Evolutionary conservation across 2,888 invertebrate species (phyloP).

Genomic region (Allolobophora icterica): DNA sequence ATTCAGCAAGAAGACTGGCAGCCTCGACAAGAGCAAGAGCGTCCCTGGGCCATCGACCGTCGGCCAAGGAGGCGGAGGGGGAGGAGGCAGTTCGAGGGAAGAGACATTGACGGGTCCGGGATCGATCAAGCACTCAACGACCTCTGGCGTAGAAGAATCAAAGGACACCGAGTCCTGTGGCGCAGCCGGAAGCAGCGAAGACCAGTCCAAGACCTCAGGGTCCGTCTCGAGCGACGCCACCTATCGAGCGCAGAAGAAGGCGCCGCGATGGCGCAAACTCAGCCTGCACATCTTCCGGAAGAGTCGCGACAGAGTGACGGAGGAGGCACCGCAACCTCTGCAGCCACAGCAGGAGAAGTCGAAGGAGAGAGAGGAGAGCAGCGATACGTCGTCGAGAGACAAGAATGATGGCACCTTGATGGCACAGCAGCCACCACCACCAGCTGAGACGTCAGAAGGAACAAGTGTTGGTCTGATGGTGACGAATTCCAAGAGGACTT

Average conservation of each 20-base stretch:
- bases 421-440: neutral
- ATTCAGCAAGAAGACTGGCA: neutral
- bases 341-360: neutral
- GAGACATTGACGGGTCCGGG: neutral
- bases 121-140: neutral
- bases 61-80: neutral
- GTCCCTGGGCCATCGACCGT: neutral
- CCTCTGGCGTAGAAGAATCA: neutral
- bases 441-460: neutral
- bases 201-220: neutral
- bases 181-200: neutral
- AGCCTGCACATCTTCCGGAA: neutral
- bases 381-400: neutral
- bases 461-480: neutral
- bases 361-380: neutral
- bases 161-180: neutral
- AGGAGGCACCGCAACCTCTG: neutral
- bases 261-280: neutral
- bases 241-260: neutral
- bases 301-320: neutral
- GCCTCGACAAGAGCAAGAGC: constrained; percentile 14
- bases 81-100: neutral
- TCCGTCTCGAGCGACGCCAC: neutral
- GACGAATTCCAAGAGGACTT: neutral
- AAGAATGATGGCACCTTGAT: neutral